Conservation (phyloP, 2,113 vertebrate species). For the Hymenochirus boettgeri region DNA sequence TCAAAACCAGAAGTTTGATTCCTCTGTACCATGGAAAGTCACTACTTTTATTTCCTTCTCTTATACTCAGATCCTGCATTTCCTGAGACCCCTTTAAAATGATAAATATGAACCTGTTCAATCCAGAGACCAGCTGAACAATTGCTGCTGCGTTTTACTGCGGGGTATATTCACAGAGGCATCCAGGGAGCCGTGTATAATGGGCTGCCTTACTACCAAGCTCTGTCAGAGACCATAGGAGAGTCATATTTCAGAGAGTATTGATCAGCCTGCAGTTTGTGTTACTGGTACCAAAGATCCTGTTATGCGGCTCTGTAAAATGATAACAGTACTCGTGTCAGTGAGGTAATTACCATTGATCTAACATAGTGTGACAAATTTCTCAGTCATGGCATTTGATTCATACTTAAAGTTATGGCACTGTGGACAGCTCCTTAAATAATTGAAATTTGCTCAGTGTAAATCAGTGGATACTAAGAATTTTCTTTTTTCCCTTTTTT, state of each 20-base stretch:
- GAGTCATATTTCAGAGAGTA: constrained; percentile 88
- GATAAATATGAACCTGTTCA: constrained; percentile 61
- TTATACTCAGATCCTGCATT: constrained; percentile 4
- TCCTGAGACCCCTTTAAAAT: constrained; percentile 48
- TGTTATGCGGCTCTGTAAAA: constrained; percentile 92
- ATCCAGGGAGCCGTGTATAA: constrained; percentile 67
- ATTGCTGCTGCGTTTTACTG: constrained; percentile 62
- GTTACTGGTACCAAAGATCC: constrained; percentile 81
- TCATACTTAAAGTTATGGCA: constrained; percentile 76
- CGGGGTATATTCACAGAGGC: constrained; percentile 60
- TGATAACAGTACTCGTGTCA: constrained; percentile 98
- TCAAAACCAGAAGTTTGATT: constrained; percentile 2
- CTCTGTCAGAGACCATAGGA: constrained; percentile 72
- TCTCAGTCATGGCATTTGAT: constrained; percentile 76
- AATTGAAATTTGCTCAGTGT: constrained; percentile 64
- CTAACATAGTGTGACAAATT: constrained; percentile 87
- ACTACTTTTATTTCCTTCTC: not conserved
- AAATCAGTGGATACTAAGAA: constrained; percentile 59
- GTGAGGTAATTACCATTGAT: constrained; percentile 98
- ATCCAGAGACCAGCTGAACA: constrained; percentile 62
- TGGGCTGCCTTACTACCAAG: constrained; percentile 84
- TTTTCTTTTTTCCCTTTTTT: constrained; percentile 54
- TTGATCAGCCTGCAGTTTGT: constrained; percentile 78
- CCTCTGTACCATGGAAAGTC: not conserved
- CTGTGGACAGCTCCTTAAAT: constrained; percentile 63